Evolutionary conservation across 2,888 invertebrate species (phyloP), one percentile per base, ranked within the genome.

Genomic region (Poecilus cupreus): DNA sequence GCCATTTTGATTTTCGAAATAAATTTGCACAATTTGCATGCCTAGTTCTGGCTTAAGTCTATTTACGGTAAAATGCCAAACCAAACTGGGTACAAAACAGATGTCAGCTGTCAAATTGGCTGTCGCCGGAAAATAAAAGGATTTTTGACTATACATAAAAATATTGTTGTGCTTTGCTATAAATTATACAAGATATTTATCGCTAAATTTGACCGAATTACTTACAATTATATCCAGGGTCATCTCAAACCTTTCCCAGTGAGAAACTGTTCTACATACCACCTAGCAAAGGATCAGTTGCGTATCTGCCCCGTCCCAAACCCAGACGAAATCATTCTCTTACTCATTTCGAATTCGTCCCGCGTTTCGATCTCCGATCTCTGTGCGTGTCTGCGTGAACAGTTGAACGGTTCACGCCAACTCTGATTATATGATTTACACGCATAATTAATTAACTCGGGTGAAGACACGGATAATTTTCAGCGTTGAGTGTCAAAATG

Each of bases 361-460:
- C 64, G 37, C 37, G 32, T 68, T 51, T 68, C 13, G 18, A 26
- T 60, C 8, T 32, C 8, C 37, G 64, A 68, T 37, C 51, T 37
- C 26, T 60, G 11, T 51, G 51, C 43, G 43, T 26, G 54, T n/a
- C 13, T 32, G 60, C 60, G 24, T 60, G 26, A 60, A 60, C n/a
- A 11, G 43, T 43, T 43, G 43, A 43, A 43, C 43, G 60, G 26
- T 60, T 16, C 32, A 37, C 32, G 32, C 64, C 37, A n/a, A 11
- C 64, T 37, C 10, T 37, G 64, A 68, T 51, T 51, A 51, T 68
- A 18, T 68, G 64, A 68, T 68, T 68, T 37, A 37, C 37, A 68
- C 64, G 64, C 64, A 37, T 68, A 37, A 68, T 68, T 60, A 60
- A 60, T 60, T 22, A 54, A 18, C 54, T 22, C 18, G 20, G 32